phyloP scores from a whole-genome alignment of 1,140 invertebrate genomes.

The Trichogramma pretiosum region DNA sequence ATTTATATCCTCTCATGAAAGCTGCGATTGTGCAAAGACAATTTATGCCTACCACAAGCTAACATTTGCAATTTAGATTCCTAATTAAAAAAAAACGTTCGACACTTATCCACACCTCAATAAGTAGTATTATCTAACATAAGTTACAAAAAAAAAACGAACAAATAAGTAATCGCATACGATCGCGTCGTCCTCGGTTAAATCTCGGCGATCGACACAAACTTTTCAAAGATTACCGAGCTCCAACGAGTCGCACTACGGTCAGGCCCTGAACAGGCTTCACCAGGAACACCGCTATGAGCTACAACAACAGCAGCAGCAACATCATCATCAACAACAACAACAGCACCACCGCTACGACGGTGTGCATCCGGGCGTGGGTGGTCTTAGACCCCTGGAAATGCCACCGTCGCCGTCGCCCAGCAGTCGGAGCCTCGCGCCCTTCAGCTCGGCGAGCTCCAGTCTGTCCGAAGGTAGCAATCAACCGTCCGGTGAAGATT shows the following conservation, averaged over 20 bases:
- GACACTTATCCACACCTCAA: too few relatives aligned
- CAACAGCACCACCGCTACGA: too few relatives aligned
- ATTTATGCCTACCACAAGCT: slow-evolving; percentile 34
- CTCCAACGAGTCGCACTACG: slow-evolving; percentile 46
- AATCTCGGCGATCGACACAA: too few relatives aligned
- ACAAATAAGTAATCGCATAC: slow-evolving; percentile 2
- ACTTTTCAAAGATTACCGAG: slow-evolving; percentile 42
- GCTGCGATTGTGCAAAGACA: slow-evolving; percentile 31
- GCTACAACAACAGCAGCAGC: slow-evolving; percentile 42
- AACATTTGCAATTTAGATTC: too few relatives aligned
- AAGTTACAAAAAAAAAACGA: slow-evolving; percentile 4
- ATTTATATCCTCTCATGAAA: too few relatives aligned
- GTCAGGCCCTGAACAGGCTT: slow-evolving; percentile 43
- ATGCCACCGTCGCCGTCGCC: slow-evolving; percentile 74
- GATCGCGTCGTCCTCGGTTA: too few relatives aligned
- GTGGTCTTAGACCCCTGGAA: slow-evolving; percentile 37
- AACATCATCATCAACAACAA: slow-evolving; percentile 28
- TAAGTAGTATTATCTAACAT: too few relatives aligned
- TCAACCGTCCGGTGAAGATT: slow-evolving; percentile 68
- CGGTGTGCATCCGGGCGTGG: too few relatives aligned
- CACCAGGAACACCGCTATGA: slow-evolving; percentile 44
- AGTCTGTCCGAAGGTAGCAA: slow-evolving; percentile 73
- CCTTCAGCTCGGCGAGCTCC: slow-evolving; percentile 81
- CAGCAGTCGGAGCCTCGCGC: slow-evolving; percentile 67
- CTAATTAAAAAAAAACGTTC: too few relatives aligned